These are phyloP conservation scores for Drosophila lowei DNA, from an alignment of 1,140 invertebrate species.

Conservation along the genomic window DNA sequence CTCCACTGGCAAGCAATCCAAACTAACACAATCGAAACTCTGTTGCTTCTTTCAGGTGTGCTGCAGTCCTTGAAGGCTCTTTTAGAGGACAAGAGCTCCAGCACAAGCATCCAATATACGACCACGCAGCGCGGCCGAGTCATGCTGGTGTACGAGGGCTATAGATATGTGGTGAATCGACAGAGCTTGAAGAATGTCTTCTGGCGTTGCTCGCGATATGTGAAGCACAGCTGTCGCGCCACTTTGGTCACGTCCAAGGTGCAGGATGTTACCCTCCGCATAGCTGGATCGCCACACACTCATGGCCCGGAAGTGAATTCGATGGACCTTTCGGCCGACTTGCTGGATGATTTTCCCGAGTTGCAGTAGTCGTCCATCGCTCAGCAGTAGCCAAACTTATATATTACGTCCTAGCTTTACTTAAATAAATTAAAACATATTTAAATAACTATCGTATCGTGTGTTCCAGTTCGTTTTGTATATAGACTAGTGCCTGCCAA, in stretches of 20 bases:
- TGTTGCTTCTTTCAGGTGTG: conserved; percentile 53
- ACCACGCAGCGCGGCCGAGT: conserved; percentile 79
- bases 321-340: conserved; percentile 63
- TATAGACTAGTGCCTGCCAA: conserved; percentile 1
- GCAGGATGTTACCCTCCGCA: conserved; percentile 61
- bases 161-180: conserved; percentile 78
- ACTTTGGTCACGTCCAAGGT: conserved; percentile 80
- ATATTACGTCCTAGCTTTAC: conserved; percentile 33
- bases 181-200: conserved; percentile 82
- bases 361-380: conserved; percentile 41
- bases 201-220: conserved; percentile 81
- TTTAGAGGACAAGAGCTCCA: conserved; percentile 68
- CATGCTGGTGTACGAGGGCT: conserved; percentile 81
- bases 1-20: no score
- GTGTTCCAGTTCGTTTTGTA: conserved; percentile 31
- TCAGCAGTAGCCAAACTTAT: conserved; percentile 2
- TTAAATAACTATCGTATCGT: conserved; percentile 17
- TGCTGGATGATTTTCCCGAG: conserved; percentile 64
- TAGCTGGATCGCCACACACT: conserved; percentile 75
- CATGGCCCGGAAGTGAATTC: conserved; percentile 72
- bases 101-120: conserved; percentile 62
- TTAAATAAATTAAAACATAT: conserved; percentile 51
- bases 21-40: background rate
- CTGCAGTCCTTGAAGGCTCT: conserved; percentile 68
- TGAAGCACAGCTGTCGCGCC: conserved; percentile 77